phyloP scores from a whole-genome alignment of 2,888 invertebrate species.

The Baccha elongata region DNA sequence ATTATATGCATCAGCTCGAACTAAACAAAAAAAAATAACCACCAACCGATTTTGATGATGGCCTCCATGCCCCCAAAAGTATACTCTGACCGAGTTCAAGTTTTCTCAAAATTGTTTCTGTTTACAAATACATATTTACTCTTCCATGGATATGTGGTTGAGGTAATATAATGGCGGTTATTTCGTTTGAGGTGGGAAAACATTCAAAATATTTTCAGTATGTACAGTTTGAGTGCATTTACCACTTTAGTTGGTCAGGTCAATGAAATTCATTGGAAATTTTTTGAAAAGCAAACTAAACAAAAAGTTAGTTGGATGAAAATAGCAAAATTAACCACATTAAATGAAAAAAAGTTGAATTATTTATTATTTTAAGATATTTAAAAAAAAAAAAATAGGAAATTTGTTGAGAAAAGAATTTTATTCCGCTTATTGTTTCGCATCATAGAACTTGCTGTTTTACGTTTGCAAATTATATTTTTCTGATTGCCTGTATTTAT shows the following conservation, averaged over 20 bases:
- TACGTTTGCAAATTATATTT: no score
- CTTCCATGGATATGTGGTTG: not conserved
- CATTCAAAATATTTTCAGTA: conserved; percentile 1
- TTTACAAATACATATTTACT: conserved; percentile 18
- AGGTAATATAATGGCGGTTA: not conserved
- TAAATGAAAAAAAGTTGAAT: no score
- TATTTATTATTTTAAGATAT: no score
- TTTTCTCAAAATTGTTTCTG: conserved; percentile 8
- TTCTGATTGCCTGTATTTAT: no score
- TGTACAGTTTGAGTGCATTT: not conserved
- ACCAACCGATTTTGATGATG: not conserved
- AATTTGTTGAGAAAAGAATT: no score
- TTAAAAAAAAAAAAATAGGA: no score
- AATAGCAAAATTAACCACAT: no score
- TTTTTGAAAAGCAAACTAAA: no score
- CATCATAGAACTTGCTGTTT: no score
- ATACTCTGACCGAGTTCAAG: conserved; percentile 1
- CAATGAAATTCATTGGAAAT: not conserved
- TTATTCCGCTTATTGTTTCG: no score
- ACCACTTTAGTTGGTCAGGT: conserved; percentile 1
- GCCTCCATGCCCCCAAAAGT: not conserved
- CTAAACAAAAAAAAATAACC: not conserved
- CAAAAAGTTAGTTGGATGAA: no score
- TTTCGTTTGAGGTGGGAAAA: not conserved
- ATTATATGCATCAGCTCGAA: not conserved